These are phyloP conservation scores for Pseudomyrmex flavicornis DNA, from an alignment of 1,140 invertebrate species.

Conservation along the genomic window DNA sequence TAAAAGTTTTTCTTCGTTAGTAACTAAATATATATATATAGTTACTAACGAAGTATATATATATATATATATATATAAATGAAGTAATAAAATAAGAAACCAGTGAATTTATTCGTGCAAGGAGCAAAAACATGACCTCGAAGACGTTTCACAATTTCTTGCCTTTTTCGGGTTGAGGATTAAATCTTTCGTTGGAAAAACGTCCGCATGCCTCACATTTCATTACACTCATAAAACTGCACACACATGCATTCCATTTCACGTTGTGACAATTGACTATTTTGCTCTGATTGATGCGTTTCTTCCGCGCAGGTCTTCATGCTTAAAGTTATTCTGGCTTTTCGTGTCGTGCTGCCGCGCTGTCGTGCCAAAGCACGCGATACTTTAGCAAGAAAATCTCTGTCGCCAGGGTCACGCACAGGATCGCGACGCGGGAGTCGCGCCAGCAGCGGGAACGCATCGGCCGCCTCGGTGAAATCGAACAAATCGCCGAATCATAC, in stretches of 20 bases:
- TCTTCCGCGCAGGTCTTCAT: slow-evolving; percentile 64
- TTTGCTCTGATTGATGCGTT: slow-evolving; percentile 59
- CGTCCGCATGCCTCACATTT: background rate
- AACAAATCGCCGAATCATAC: slow-evolving; percentile 79
- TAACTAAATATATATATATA: no score
- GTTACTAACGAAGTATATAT: no score
- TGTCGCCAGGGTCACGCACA: slow-evolving; percentile 88
- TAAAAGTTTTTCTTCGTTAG: no score
- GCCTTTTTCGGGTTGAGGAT: background rate
- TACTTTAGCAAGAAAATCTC: slow-evolving; percentile 81
- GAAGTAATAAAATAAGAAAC: background rate
- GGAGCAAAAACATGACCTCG: background rate
- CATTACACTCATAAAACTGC: background rate
- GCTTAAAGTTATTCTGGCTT: slow-evolving; percentile 69
- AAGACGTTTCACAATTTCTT: background rate
- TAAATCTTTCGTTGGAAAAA: background rate
- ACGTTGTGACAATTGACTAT: slow-evolving; percentile 53
- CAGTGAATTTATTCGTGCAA: background rate
- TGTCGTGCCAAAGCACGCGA: slow-evolving; percentile 72
- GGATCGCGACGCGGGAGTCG: slow-evolving; percentile 89
- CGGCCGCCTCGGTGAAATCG: slow-evolving; percentile 85
- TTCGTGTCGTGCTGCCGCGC: slow-evolving; percentile 64
- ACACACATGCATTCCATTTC: background rate
- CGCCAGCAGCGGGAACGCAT: slow-evolving; percentile 88
- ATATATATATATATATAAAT: no score